Base-by-base conservation (phyloP, 2,797 vertebrate genomes). In the Sebastiscus tertius region DNA sequence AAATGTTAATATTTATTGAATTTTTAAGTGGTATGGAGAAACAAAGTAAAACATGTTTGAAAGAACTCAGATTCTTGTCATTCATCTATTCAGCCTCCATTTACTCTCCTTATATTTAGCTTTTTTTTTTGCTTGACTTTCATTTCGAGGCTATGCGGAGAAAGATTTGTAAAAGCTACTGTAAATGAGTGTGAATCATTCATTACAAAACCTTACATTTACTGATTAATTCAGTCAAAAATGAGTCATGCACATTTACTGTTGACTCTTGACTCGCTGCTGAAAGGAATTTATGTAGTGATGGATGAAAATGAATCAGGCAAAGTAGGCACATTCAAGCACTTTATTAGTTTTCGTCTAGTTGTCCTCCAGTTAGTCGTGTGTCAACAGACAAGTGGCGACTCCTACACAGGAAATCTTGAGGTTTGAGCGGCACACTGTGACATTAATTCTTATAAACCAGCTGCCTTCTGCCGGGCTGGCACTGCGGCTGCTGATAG, bases 1-100 rank as follows among this genome's bases (percentile, higher is more conserved):
- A 96, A 96, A 90, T 96, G 95, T 96, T 96, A 95, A 96, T 97
- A 97, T 97, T 97, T 97, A 97, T 97, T 96, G 93, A 93, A 95
- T 94, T 94, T 96, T 93, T 92, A 95, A 95, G 90, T 93, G 90
- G 84, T 94, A 95, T 90, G 84, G 89, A 94, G 90, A 93, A 93
- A 93, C 87, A 93, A 92, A 94, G 91, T 93, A 94, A 95, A 93
- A 92, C 74, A 89, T 58, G 54, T 92, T 91, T 92, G 79, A 92
- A 92, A 85, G 56, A 88, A 89, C 63, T n/a, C 8, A 60, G 13
- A 61, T 55, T 63, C 29, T 63, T 71, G 13, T 77, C 31, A 85
- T 24, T 36, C 2, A 4, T 77, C 18, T 10, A 4, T 49, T 64
- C 6, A 16, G 2, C 11, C 7, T 67, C 1, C 3, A 12, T 39